phyloP scores from a whole-genome alignment of 1,140 invertebrate species.

The Spodoptera frugiperda region DNA sequence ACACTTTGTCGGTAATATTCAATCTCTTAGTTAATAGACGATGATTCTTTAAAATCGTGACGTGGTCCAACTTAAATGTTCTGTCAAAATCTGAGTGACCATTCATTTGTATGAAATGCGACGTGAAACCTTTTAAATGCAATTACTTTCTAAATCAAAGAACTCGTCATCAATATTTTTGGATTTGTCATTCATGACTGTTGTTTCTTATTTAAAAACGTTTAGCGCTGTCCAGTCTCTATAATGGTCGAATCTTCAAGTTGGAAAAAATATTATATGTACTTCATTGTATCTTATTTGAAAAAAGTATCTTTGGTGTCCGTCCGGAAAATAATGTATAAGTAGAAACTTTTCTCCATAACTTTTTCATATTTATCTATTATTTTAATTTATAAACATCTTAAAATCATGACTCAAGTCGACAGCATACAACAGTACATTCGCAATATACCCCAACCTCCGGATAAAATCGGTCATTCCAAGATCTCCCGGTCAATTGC shows the following conservation, averaged over 20 bases:
- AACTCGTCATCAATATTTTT: constrained; percentile 45
- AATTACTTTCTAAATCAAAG: constrained; percentile 23
- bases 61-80: constrained; percentile 52
- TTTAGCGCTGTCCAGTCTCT: too few species aligned
- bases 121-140: constrained; percentile 35
- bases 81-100: constrained; percentile 51
- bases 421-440: not conserved
- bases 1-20: constrained; percentile 75
- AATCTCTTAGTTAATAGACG: constrained; percentile 67
- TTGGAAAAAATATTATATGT: too few species aligned
- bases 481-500: constrained; percentile 22
- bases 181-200: not conserved
- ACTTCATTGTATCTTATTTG: too few species aligned
- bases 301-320: too few species aligned
- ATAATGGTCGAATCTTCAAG: too few species aligned
- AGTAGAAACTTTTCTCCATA: too few species aligned
- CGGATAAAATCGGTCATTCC: not conserved
- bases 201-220: too few species aligned
- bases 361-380: too few species aligned
- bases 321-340: too few species aligned
- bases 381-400: too few species aligned
- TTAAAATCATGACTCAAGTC: too few species aligned
- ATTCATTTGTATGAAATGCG: not conserved
- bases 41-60: constrained; percentile 72
- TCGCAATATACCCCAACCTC: not conserved